Percentiles rank a stretch among this genome's conserved stretches.
Conservation (phyloP, 1,140 invertebrate species). For the Drosophila subobscura region DNA sequence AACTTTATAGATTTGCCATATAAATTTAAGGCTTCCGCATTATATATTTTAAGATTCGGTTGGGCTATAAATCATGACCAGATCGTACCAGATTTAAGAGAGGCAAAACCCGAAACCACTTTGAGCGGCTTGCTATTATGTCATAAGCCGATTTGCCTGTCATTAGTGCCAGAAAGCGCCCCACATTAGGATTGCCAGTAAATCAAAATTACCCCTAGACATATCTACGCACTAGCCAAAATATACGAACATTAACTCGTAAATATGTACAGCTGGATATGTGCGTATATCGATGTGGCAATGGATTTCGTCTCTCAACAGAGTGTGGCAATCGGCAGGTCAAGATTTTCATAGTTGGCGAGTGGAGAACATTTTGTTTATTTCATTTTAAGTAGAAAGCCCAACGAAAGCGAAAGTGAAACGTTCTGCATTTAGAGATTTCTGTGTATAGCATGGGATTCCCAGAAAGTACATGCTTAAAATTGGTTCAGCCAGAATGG, state of each 20-base stretch:
- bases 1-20: conserved; percentile 70
- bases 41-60: conserved; percentile 23
- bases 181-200: conserved; percentile 66
- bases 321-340: conserved; percentile 48
- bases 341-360: conserved; percentile 24
- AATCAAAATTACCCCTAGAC: conserved; percentile 62
- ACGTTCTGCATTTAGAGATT: not conserved
- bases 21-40: conserved; percentile 61
- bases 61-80: conserved; percentile 62
- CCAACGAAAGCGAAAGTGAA: conserved; percentile 24
- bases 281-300: conserved; percentile 17
- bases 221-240: conserved; percentile 8
- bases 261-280: conserved; percentile 2
- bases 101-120: conserved; percentile 12
- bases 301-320: conserved; percentile 37
- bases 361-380: conserved; percentile 30
- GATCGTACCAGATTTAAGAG: conserved; percentile 11
- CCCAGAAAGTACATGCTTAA: too few relatives aligned
- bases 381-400: conserved; percentile 5
- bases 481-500: too few relatives aligned
- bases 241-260: conserved; percentile 3
- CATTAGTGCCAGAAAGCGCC: conserved; percentile 56
- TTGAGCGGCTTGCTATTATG: conserved; percentile 54
- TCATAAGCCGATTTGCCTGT: conserved; percentile 76
- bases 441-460: not conserved